Percentiles rank a stretch among this genome's conserved stretches.
Conservation (phyloP, 2,888 invertebrate genomes). For the Blastobasis lacticolella region DNA sequence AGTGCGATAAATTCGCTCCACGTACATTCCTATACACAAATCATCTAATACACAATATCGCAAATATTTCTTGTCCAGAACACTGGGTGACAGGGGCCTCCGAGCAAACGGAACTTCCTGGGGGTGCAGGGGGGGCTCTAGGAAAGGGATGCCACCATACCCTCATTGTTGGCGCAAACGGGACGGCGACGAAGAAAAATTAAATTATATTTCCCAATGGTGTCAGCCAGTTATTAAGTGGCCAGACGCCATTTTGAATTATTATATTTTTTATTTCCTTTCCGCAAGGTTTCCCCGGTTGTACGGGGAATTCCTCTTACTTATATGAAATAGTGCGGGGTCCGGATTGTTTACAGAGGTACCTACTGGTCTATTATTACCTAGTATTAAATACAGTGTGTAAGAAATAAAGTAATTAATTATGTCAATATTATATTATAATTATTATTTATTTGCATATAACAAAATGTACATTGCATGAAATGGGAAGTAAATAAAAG, state of each 20-base stretch:
- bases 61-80: constrained; percentile 69
- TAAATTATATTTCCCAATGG: constrained; percentile 76
- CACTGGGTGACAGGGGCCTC: constrained; percentile 57
- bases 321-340: constrained; percentile 61
- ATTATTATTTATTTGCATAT: too few species aligned
- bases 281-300: constrained; percentile 57
- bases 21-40: constrained; percentile 61
- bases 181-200: constrained; percentile 59
- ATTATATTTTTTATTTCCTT: constrained; percentile 67
- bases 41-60: constrained; percentile 68
- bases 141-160: constrained; percentile 39
- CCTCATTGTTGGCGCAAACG: constrained; percentile 26
- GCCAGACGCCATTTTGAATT: constrained; percentile 75
- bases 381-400: too few species aligned
- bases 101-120: constrained; percentile 49
- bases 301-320: constrained; percentile 59
- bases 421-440: too few species aligned
- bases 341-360: constrained; percentile 44
- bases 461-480: too few species aligned
- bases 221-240: constrained; percentile 76
- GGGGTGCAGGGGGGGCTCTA: constrained; percentile 30
- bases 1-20: constrained; percentile 46
- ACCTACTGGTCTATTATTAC: too few species aligned
- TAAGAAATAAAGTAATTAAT: too few species aligned
- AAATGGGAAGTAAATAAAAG: too few species aligned